Base-by-base conservation (phyloP, 2,797 vertebrate species). In the Labeo calbasu region DNA sequence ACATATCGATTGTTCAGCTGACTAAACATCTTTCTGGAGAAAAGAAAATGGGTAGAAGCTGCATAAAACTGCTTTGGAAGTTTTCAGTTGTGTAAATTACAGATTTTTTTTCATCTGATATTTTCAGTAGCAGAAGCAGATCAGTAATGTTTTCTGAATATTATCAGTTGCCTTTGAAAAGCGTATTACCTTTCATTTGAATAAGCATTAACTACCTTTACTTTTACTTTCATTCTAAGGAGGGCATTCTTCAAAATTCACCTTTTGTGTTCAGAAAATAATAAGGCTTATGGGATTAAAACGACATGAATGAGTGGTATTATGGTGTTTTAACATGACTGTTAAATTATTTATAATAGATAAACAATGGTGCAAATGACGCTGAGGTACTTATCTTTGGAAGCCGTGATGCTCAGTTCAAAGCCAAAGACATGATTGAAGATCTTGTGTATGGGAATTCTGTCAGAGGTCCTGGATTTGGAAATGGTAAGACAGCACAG, bases 381-480 rank as follows among this genome's bases (percentile, higher is more conserved):
- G 93, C 95, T 15, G 93, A 97, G 84, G 95, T 98, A 78, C 92
- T 95, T 86, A 94, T 99, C 89, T 97, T 95, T 89, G 98, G 98
- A 2, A 92, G 90, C 5, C 2, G 61, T 40, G 89, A 89, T 61
- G 95, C 91, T 53, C 97, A 97, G 89, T 91, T 92, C 55, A 97
- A 96, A 92, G 97, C 97, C 86, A 97, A 95, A 87, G 89, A 93
- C 84, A 91, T 97, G 91, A 98, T 98, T 85, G 94, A 97, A 36
- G 89, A 94, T 43, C 83, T 96, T 90, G 25, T 98, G 82, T 73
- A 86, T 85, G 91, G 72, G 59, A 86, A 78, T 85, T 78, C 90
- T 21, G 91, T 89, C 80, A 91, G 77, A 80, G 86, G 57, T 55
- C 2, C 69, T 55, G 32, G 65, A 48, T 89, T 85, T 89, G 61